These are phyloP conservation scores for Malurus splendens DNA, from an alignment of 2,797 vertebrate genomes.

Conservation along the genomic window DNA sequence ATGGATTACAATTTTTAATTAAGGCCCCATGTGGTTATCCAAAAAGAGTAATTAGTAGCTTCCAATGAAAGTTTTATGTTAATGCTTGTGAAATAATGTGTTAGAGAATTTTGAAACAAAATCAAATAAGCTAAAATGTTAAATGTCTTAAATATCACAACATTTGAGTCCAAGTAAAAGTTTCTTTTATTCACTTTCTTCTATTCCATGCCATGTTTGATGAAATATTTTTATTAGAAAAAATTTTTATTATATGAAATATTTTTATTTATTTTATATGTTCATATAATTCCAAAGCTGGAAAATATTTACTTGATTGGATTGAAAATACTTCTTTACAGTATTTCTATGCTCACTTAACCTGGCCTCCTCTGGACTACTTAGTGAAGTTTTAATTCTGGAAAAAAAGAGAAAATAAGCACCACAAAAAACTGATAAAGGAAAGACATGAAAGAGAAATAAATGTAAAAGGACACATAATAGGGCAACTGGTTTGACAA, in stretches of 20 bases:
- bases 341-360: not conserved
- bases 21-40: not conserved
- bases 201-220: not conserved
- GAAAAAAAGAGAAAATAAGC: not conserved
- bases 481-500: not conserved
- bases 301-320: not conserved
- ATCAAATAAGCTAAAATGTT: not conserved
- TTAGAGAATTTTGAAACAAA: not conserved
- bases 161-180: not conserved
- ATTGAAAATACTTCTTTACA: not conserved
- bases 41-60: not conserved
- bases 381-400: not conserved
- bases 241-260: too few species aligned
- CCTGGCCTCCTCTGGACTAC: not conserved
- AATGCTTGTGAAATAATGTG: not conserved
- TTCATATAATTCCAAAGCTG: not conserved
- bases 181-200: not conserved
- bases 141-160: not conserved
- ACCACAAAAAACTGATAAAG: not conserved
- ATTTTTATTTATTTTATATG: too few species aligned
- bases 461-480: not conserved
- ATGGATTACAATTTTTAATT: conserved; percentile 14
- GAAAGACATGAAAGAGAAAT: not conserved
- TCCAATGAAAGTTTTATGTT: not conserved
- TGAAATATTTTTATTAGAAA: not conserved